Evolutionary conservation across 2,113 vertebrate species (phyloP), one percentile per base, ranked within the genome.

Genomic region (Phoxinus phoxinus): DNA sequence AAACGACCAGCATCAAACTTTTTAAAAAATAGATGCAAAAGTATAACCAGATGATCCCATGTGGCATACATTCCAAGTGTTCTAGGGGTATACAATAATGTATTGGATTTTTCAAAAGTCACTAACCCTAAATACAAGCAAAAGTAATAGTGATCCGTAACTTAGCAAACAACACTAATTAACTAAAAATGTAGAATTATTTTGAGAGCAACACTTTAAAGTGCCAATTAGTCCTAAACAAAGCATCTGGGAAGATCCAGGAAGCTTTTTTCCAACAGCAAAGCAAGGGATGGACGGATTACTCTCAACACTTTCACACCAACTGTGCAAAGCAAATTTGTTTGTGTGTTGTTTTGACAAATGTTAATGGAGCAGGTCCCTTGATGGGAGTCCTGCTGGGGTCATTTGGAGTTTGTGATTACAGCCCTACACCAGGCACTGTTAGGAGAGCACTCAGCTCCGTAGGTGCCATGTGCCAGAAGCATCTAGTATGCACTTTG

Each of bases 331-430:
- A 92, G 61, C 79, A 90, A 92, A 93, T 90, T 86, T 90, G 87
- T 90, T 90, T 92, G 81, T 91, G 92, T 90, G 91, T 86, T 86
- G 53, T 90, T 86, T 90, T 90, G 85, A 92, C 90, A 90, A 85
- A 90, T 93, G 93, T 93, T 90, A 94, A 93, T 92, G 84, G 87
- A 87, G 83, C 88, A 58, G 71, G 59, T 88, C 88, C 87, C 89
- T 89, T 8, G 58, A 90, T 89, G 87, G 48, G 71, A 80, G 85
- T 87, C 84, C 77, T 86, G 89, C 90, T 90, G 88, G 82, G 89
- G 79, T n/a, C 90, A 91, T 87, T 90, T 89, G 90, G 76, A 37
- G 27, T 86, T 76, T 86, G 85, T 87, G 81, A 89, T 92, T 79
- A 87, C 86, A 89, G 44, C 27, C 19, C 44, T 48, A 84, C 23